Evolutionary conservation across 1,140 invertebrate genomes (phyloP), one percentile per base, ranked within the genome.

Genomic region (Whitmania pigra): DNA sequence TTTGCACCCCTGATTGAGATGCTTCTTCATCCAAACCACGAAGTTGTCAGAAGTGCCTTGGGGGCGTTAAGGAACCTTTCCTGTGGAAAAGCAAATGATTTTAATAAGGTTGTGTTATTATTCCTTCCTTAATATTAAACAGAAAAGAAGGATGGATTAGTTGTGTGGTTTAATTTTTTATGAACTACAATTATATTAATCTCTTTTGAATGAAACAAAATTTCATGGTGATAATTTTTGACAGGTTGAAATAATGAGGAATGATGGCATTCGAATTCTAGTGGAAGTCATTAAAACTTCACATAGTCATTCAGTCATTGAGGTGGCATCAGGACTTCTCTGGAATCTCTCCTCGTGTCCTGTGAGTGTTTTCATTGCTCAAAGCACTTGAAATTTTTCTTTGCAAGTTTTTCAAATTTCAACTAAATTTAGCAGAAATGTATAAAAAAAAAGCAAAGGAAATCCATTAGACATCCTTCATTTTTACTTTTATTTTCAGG

Each of bases 31-130:
- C 6, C 57, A 63, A 63, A 63, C 11, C 22, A 25, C 9, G 57
- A 63, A 25, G 57, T 63, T 7, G 57, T 63, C 57, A 63, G 20
- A 31, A 63, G 29, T 63, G 57, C 57, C 57, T 63, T 63, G 57
- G 57, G 57, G 22, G 57, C 57, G 7, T 63, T 63, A 18, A 63
- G 57, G 57, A 63, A 63, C 20, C 57, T 63, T 31, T 63, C 57
- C 0, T 63, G 57, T 63, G 57, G 57, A 31, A 63, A 63, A 31
- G 11, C 57, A 25, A 63, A 63, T 63, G 57, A 63, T 63, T 25
- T 25, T 15, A 63, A 63, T 63, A 63, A 63, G 29, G 57, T 63
- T n/a, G 20, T 31, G 29, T 63, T 31, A 63, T 15, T 31, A n/a
- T 63, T 63, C 11, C 9, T 25, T 63, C 22, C 11, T 63, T 22